Evolutionary conservation across 2,113 vertebrate species (phyloP), one percentile per base, ranked within the genome.

Genomic region (Chloropsis hardwickii): DNA sequence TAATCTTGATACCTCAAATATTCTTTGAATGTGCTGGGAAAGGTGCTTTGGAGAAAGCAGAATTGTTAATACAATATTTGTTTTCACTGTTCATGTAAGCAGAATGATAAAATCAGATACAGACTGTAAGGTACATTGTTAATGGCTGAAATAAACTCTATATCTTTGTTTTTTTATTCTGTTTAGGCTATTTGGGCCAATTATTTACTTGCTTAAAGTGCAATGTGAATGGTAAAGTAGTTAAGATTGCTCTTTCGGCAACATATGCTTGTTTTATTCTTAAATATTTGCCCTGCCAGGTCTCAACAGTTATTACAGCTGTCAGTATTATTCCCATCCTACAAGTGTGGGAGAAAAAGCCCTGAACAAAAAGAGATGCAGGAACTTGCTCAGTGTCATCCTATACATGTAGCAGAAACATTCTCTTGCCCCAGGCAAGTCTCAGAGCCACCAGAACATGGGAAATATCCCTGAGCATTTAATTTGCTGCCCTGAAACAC

Each of bases 351-450:
- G 9, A 35, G 3, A 11, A 91, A 91, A 76, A 56, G 3, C 6
- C 5, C 9, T 39, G 25, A 61, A 45, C 9, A 33, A 14, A 47
- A 35, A 89, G 25, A 42, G 25, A 15, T 74, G 16, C 33, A 51
- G 33, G 19, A 90, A 35, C 17, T 74, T 60, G 23, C 48, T 64
- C 24, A 35, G 1, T 27, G 15, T 67, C 27, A 44, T 35, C 15
- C 40, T 33, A 2, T 42, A 37, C 48, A 33, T 0, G 0, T 37
- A 62, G 28, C 25, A 90, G 56, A 39, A 23, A 50, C 0, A 1
- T 57, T 50, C 9, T 17, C 33, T 40, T 71, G n/a, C 45, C 58
- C 10, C 48, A 69, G 22, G 11, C 40, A 48, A 48, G 22, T 44
- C 24, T 47, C 29, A 65, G 31, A 94, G 10, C 7, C 20, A 24